Evolutionary conservation across 2,797 vertebrate genomes (phyloP).

Genomic region (Alca torda): DNA sequence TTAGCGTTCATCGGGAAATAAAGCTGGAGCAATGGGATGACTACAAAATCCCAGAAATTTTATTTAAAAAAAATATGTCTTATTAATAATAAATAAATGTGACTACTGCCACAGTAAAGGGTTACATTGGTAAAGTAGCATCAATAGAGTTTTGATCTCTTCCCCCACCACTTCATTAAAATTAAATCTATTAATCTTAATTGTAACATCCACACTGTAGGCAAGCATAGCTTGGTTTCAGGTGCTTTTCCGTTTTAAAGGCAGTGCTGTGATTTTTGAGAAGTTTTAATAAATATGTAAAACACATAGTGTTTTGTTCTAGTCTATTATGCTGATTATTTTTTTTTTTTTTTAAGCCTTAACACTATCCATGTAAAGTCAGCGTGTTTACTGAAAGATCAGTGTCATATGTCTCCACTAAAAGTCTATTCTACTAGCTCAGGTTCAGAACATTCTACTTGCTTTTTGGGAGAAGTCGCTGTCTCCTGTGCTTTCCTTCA

Average conservation of each 20-base stretch:
- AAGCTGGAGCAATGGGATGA: neutral
- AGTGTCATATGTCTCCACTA: neutral
- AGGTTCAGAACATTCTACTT: slow-evolving; percentile 55
- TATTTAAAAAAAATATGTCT: neutral
- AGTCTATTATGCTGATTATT: neutral
- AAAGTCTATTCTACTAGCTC: slow-evolving; percentile 3
- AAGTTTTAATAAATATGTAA: neutral
- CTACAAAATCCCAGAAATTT: neutral
- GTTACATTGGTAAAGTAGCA: neutral
- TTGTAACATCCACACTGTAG: neutral
- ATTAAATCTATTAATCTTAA: neutral
- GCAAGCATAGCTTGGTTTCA: neutral
- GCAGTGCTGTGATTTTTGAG: neutral
- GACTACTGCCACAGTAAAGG: neutral
- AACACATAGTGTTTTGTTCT: neutral
- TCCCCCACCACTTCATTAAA: neutral
- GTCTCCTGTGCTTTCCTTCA: slow-evolving; percentile 46
- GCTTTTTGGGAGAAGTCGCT: slow-evolving; percentile 1
- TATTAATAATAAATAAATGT: neutral
- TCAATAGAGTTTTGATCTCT: neutral
- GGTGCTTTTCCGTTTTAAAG: neutral
- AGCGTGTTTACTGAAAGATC: neutral
- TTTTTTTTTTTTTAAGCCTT: slow-evolving; percentile 35
- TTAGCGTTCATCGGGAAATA: neutral
- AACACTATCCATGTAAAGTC: neutral